Percentiles rank a stretch among this genome's conserved stretches.
Conservation (phyloP, 2,113 vertebrate genomes). For the Chlamydotis undulata region DNA sequence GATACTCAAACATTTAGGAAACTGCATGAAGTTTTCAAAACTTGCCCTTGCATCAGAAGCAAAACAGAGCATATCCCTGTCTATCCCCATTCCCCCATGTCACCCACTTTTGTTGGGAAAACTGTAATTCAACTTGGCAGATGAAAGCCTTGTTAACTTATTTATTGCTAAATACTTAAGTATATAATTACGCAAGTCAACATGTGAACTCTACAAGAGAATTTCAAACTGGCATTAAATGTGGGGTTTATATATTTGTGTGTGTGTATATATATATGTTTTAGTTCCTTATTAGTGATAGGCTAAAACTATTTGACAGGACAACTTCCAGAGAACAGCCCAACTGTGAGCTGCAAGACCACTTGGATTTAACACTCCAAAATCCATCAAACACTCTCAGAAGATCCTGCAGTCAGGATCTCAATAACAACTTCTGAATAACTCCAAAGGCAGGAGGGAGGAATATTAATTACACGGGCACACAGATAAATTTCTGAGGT, state of each 20-base stretch:
- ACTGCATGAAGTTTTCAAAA: not conserved
- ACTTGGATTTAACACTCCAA: not conserved
- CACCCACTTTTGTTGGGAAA: not conserved
- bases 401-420: not conserved
- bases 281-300: not conserved
- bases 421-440: not conserved
- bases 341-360: not conserved
- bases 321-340: not conserved
- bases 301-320: not conserved
- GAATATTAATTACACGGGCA: not conserved
- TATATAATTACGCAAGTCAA: not conserved
- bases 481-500: not conserved
- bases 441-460: not conserved
- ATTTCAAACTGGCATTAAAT: not conserved
- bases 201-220: not conserved
- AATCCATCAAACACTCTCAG: not conserved
- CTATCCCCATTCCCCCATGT: not conserved
- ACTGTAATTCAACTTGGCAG: not conserved
- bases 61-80: not conserved
- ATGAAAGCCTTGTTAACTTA: not conserved
- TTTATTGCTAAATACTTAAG: not conserved
- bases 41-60: not conserved
- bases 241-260: no score
- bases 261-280: not conserved
- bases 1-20: not conserved